Evolutionary conservation across 2,888 invertebrate genomes (phyloP).

Genomic region (Brenthis hecate): DNA sequence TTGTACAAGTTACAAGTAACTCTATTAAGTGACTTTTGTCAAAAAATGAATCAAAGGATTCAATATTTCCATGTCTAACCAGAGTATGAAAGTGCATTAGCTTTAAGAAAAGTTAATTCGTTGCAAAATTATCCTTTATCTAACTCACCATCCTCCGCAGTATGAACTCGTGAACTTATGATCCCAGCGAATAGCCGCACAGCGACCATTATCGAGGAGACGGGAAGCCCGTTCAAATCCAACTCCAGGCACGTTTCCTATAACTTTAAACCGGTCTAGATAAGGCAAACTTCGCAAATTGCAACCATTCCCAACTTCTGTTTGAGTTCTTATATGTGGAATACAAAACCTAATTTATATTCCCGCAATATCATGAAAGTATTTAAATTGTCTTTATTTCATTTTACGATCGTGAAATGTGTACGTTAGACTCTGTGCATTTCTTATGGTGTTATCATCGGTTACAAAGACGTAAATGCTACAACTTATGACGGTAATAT

Average conservation of each 20-base stretch:
- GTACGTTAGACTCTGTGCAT: background rate
- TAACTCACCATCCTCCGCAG: slow-evolving; percentile 22
- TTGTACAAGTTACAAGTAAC: background rate
- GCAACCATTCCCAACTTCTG: slow-evolving; percentile 33
- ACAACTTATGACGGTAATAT: background rate
- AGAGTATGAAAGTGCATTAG: slow-evolving; percentile 11
- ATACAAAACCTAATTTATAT: slow-evolving; percentile 34
- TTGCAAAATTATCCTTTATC: slow-evolving; percentile 25
- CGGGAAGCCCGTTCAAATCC: slow-evolving; percentile 37
- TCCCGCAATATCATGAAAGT: slow-evolving; percentile 23
- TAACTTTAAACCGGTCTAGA: slow-evolving; percentile 39
- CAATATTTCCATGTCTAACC: slow-evolving; percentile 4
- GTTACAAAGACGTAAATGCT: background rate
- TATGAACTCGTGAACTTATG: slow-evolving; percentile 28
- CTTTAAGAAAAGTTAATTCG: slow-evolving; percentile 21
- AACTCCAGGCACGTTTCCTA: slow-evolving; percentile 41
- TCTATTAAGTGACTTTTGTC: too few species aligned
- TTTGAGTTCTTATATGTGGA: slow-evolving; percentile 33
- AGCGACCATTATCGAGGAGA: slow-evolving; percentile 38
- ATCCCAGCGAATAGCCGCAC: slow-evolving; percentile 37
- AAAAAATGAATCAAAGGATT: background rate
- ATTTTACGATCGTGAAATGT: slow-evolving; percentile 8
- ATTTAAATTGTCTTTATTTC: slow-evolving; percentile 21
- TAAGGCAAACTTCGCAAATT: slow-evolving; percentile 41
- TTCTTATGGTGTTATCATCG: background rate